Evolutionary conservation across 2,888 invertebrate genomes (phyloP).

Genomic region (Oscheius sp.): DNA sequence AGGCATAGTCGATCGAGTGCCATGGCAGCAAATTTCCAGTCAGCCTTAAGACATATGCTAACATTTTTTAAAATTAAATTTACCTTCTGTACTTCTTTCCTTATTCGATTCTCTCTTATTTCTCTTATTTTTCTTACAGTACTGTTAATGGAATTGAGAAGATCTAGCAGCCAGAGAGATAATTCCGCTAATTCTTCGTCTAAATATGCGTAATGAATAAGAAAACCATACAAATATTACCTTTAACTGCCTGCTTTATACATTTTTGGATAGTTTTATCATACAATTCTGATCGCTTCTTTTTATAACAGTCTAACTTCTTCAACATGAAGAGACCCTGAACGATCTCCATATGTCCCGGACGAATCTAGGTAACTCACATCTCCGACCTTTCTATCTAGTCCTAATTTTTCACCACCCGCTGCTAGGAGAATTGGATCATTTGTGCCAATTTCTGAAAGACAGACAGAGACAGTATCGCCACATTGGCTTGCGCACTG

Average conservation of each 20-base stretch:
- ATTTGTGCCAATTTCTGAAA: slow-evolving; percentile 8
- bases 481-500: slow-evolving; percentile 25
- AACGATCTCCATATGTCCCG: neutral
- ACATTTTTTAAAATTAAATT: neutral
- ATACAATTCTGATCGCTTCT: neutral
- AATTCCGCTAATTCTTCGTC: neutral
- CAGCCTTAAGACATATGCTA: slow-evolving; percentile 33
- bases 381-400: slow-evolving; percentile 50
- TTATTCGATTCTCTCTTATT: neutral
- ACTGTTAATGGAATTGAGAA: slow-evolving; percentile 16
- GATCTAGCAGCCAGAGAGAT: slow-evolving; percentile 11
- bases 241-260: neutral
- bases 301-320: slow-evolving; percentile 21
- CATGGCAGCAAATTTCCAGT: slow-evolving; percentile 62
- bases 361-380: slow-evolving; percentile 1
- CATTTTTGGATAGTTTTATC: slow-evolving; percentile 23
- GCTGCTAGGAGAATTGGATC: slow-evolving; percentile 28
- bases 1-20: slow-evolving; percentile 55
- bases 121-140: slow-evolving; percentile 11
- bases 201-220: neutral
- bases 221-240: neutral
- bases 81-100: neutral
- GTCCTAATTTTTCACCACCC: slow-evolving; percentile 34
- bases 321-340: slow-evolving; percentile 16
- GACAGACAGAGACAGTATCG: slow-evolving; percentile 21